phyloP scores from a whole-genome alignment of 2,888 invertebrate genomes.

The Dyspetes luteomarginatus region DNA sequence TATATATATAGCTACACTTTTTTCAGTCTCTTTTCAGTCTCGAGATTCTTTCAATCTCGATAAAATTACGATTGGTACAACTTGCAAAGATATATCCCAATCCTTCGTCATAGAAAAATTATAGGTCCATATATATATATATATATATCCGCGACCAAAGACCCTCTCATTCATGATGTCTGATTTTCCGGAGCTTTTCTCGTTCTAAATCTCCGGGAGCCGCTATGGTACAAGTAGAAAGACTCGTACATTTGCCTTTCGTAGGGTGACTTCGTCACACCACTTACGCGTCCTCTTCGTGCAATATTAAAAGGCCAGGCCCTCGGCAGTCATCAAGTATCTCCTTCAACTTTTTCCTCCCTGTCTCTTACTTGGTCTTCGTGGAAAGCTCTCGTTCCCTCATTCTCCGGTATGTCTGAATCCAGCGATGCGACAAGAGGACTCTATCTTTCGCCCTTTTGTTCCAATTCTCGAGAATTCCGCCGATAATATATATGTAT shows the following conservation, averaged over 20 bases:
- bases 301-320: conserved; percentile 47
- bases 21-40: too few species aligned
- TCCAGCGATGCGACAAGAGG: conserved; percentile 10
- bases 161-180: background rate
- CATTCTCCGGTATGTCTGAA: conserved; percentile 41
- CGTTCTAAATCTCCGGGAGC: background rate
- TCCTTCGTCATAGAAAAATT: too few species aligned
- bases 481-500: background rate
- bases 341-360: conserved; percentile 36
- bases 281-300: conserved; percentile 54
- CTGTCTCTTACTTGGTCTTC: conserved; percentile 33
- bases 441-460: conserved; percentile 46
- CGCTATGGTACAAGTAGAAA: conserved; percentile 17
- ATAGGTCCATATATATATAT: too few species aligned
- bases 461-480: conserved; percentile 53
- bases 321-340: conserved; percentile 51
- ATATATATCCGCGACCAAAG: too few species aligned
- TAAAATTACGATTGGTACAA: too few species aligned
- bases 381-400: conserved; percentile 28
- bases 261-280: conserved; percentile 60
- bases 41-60: too few species aligned
- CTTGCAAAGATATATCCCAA: too few species aligned
- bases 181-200: conserved; percentile 17
- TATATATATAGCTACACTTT: too few species aligned
- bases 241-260: conserved; percentile 52